Base-by-base conservation (phyloP, 2,797 vertebrate species). In the Arnoldichthys spilopterus region DNA sequence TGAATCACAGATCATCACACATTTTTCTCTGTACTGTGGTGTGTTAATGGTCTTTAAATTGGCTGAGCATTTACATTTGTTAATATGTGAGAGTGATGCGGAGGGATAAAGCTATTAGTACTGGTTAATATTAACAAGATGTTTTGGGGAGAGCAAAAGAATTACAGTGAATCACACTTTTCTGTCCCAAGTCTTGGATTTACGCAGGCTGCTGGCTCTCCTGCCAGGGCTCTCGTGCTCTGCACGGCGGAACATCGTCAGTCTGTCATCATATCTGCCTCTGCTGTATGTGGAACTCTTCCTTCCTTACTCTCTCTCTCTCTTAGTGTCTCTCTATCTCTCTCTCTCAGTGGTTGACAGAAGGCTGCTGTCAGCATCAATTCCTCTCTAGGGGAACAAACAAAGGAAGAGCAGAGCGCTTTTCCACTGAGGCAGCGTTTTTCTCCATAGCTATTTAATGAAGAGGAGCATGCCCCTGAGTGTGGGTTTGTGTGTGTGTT, bases 381-480 rank as follows among this genome's bases (percentile, higher is more conserved):
- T 78, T 81, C 63, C 59, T 83, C 81, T 82, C 69, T 47, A 74
- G 64, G 74, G 74, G 72, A 58, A 34, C 22, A 63, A 32, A 53
- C 72, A 77, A 24, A 70, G 45, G 76, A 53, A 58, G 64, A 81
- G 63, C 26, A 66, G 34, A 70, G 69, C 54, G 74, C 49, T 76
- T 88, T 83, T 82, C 67, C 63, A 81, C 80, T 11, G 81, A 71
- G 71, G 32, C 77, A 84, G 79, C 43, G 71, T 20, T 69, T 78
- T 30, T 71, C 24, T 72, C n/a, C 68, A 43, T 64, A 61, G 30
- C 64, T 72, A 22, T 82, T 70, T 49, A 75, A 58, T 49, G 53
- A 49, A 69, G 83, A 64, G 34, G 61, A 63, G 61, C 37, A 9
- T 16, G 7, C 7, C 9, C 20, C 32, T 4, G 30, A 34, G 61